phyloP scores from a whole-genome alignment of 2,888 invertebrate species.

The Conchocele bisecta region DNA sequence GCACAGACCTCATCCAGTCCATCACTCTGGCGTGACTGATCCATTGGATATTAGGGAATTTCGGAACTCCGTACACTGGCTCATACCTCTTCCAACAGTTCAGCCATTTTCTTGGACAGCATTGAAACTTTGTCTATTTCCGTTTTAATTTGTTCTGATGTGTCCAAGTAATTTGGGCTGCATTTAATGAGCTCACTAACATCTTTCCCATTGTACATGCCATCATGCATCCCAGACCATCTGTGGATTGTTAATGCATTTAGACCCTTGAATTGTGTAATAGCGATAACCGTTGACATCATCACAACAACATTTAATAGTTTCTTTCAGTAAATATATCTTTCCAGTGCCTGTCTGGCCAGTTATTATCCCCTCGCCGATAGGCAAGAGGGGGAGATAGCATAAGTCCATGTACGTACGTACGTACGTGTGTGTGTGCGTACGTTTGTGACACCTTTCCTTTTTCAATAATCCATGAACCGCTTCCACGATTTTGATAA shows the following conservation, averaged over 20 bases:
- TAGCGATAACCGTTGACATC: too few relatives aligned
- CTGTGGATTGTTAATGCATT: conserved; percentile 34
- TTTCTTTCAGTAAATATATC: too few relatives aligned
- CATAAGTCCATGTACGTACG: too few relatives aligned
- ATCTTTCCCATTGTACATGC: conserved; percentile 5
- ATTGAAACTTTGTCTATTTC: conserved; percentile 40
- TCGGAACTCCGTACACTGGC: neutral
- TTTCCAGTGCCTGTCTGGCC: too few relatives aligned
- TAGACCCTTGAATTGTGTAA: too few relatives aligned
- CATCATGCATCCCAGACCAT: conserved; percentile 35
- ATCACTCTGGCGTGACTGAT: neutral
- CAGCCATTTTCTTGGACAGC: neutral
- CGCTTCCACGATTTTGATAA: too few relatives aligned
- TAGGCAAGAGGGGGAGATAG: too few relatives aligned
- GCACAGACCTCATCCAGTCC: neutral
- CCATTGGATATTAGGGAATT: conserved; percentile 14
- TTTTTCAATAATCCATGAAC: too few relatives aligned
- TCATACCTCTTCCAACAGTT: neutral
- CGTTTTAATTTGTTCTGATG: conserved; percentile 1
- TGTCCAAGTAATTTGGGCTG: neutral
- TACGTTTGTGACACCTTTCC: too few relatives aligned
- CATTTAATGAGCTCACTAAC: conserved; percentile 8
- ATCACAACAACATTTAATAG: too few relatives aligned
- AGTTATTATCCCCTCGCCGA: too few relatives aligned
- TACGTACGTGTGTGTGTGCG: too few relatives aligned